Evolutionary conservation across 2,888 invertebrate genomes (phyloP).

Genomic region (Cephus spinipes): DNA sequence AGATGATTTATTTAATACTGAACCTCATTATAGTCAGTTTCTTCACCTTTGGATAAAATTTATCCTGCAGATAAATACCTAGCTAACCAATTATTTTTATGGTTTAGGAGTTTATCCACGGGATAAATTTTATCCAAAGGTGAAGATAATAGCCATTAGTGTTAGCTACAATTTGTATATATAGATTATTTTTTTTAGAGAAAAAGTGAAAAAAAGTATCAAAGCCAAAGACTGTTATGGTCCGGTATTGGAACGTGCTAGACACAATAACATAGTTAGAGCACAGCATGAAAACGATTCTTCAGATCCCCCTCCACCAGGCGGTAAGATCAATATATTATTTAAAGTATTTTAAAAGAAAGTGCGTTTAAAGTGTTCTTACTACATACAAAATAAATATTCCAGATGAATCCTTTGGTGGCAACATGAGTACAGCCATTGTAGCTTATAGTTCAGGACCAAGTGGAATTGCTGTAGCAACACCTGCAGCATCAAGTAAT

Average conservation of each 20-base stretch:
- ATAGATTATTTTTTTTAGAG: constrained; percentile 69
- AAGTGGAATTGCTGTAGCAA: constrained; percentile 20
- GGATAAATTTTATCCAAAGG: too few relatives aligned
- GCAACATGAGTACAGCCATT: constrained; percentile 22
- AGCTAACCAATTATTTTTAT: too few relatives aligned
- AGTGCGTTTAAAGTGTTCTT: background rate
- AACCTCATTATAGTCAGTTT: background rate
- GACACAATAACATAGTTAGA: constrained; percentile 74
- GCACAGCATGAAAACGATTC: constrained; percentile 68
- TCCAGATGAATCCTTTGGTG: constrained; percentile 38
- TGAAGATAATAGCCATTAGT: background rate
- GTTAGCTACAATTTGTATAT: background rate
- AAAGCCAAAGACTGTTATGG: constrained; percentile 91
- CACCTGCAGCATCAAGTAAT: constrained; percentile 7
- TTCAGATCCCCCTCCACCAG: constrained; percentile 67
- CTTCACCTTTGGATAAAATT: too few relatives aligned
- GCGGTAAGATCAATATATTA: constrained; percentile 47
- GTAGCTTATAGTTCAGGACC: constrained; percentile 31
- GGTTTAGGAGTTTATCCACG: too few relatives aligned
- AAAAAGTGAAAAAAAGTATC: constrained; percentile 76
- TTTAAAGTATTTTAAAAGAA: background rate
- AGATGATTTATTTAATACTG: background rate
- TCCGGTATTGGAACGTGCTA: constrained; percentile 83
- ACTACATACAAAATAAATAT: background rate
- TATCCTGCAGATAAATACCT: too few relatives aligned